These are phyloP conservation scores for Conus betulinus DNA, from an alignment of 1,140 invertebrate genomes.

Conservation along the genomic window DNA sequence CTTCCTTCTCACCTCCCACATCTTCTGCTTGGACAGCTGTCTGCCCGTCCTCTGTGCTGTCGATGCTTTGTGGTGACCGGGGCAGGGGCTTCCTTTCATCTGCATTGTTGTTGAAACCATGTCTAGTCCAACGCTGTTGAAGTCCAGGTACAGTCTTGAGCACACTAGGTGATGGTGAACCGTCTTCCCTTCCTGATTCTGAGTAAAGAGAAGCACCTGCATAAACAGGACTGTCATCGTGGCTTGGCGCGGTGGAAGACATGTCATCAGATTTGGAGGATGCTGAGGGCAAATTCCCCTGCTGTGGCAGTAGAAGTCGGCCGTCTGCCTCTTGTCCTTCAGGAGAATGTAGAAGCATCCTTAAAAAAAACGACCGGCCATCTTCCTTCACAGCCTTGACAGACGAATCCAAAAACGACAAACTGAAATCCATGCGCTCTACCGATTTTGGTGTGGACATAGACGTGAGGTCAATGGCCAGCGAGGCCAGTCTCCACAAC, in stretches of 20 bases:
- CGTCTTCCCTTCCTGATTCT: background rate
- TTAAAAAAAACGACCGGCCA: background rate
- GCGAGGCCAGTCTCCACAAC: conserved; percentile 4
- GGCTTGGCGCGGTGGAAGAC: background rate
- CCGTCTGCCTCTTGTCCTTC: background rate
- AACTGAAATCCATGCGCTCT: conserved; percentile 15
- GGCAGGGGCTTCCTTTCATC: background rate
- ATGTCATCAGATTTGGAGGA: background rate
- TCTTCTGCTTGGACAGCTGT: background rate
- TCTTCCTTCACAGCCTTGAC: background rate
- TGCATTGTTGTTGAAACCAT: conserved; percentile 2
- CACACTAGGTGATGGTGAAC: background rate
- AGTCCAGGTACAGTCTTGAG: background rate
- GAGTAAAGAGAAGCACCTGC: background rate
- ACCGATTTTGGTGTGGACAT: background rate
- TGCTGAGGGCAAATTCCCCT: background rate
- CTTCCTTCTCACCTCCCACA: background rate
- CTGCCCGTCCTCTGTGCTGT: background rate
- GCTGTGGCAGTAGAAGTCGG: background rate
- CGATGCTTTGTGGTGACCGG: background rate
- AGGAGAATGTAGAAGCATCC: background rate
- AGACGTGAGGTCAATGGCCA: background rate
- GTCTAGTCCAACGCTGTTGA: background rate
- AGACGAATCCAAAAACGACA: conserved; percentile 25
- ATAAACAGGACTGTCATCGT: background rate